Conservation (phyloP, 2,888 invertebrate species). For the Drymonia ruficornis region DNA sequence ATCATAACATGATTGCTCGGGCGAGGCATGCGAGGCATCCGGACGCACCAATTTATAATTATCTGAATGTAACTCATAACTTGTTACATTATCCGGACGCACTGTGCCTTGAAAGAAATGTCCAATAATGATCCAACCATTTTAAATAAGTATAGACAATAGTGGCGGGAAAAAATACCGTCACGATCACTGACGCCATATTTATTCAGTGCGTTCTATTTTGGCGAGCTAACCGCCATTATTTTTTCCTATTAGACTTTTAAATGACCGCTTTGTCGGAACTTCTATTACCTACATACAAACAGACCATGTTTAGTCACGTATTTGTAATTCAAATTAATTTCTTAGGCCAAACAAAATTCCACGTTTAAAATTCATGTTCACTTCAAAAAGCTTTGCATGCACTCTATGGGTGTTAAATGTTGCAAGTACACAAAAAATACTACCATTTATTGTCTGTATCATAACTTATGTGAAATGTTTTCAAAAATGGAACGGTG, state of each 20-base stretch:
- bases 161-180: no score
- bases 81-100: no score
- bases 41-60: no score
- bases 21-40: no score
- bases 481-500: constrained; percentile 22
- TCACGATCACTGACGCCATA: no score
- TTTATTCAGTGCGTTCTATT: background rate
- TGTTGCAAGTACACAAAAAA: constrained; percentile 42
- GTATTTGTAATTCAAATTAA: constrained; percentile 55
- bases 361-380: constrained; percentile 45
- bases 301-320: constrained; percentile 8
- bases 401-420: constrained; percentile 53
- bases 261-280: constrained; percentile 19
- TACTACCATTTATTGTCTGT: constrained; percentile 21
- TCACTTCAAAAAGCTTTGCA: constrained; percentile 52
- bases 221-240: constrained; percentile 7
- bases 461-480: constrained; percentile 15
- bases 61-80: no score
- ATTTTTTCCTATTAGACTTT: background rate
- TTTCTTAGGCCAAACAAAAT: constrained; percentile 38
- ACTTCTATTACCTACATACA: constrained; percentile 7
- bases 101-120: no score
- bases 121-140: no score
- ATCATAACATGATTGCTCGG: no score
- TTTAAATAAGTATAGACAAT: no score